Percentiles rank a stretch among this genome's conserved stretches.
phyloP scores from a whole-genome alignment of 2,888 invertebrate genomes.

The Chironomus riparius region DNA sequence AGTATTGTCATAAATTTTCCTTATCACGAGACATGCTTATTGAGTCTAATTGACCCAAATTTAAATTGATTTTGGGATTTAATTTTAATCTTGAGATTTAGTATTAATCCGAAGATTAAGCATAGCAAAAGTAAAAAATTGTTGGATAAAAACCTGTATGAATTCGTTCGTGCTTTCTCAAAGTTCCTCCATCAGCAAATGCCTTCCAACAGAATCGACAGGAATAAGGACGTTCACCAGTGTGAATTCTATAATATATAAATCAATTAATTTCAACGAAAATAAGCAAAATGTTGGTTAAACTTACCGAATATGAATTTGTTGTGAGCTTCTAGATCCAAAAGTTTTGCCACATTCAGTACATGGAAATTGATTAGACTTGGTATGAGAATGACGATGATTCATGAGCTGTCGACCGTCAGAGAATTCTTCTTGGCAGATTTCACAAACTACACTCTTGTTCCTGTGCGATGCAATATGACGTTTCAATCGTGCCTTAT shows the following conservation, averaged over 20 bases:
- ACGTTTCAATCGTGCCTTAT: constrained; percentile 54
- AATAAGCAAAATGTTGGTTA: neutral
- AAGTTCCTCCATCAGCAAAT: constrained; percentile 77
- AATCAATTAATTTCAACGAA: neutral
- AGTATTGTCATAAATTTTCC: too few relatives aligned
- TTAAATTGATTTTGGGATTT: too few relatives aligned
- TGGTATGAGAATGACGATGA: constrained; percentile 55
- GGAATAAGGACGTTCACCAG: constrained; percentile 67
- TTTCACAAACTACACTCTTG: constrained; percentile 59
- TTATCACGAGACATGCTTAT: too few relatives aligned
- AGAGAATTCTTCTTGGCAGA: constrained; percentile 61
- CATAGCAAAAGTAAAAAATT: too few relatives aligned
- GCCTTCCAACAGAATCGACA: constrained; percentile 84
- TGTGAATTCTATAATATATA: constrained; percentile 2
- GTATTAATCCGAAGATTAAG: too few relatives aligned
- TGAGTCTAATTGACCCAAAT: too few relatives aligned
- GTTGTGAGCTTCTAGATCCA: constrained; percentile 74
- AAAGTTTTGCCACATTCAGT: constrained; percentile 78
- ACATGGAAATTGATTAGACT: constrained; percentile 60
- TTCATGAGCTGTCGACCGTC: constrained; percentile 60
- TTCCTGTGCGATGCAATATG: constrained; percentile 65
- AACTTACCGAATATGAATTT: constrained; percentile 70
- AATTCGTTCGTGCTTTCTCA: constrained; percentile 76
- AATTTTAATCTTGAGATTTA: too few relatives aligned
- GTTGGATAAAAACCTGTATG: constrained; percentile 52